Conservation (phyloP, 2,888 invertebrate genomes). For the Drosophila helvetica region DNA sequence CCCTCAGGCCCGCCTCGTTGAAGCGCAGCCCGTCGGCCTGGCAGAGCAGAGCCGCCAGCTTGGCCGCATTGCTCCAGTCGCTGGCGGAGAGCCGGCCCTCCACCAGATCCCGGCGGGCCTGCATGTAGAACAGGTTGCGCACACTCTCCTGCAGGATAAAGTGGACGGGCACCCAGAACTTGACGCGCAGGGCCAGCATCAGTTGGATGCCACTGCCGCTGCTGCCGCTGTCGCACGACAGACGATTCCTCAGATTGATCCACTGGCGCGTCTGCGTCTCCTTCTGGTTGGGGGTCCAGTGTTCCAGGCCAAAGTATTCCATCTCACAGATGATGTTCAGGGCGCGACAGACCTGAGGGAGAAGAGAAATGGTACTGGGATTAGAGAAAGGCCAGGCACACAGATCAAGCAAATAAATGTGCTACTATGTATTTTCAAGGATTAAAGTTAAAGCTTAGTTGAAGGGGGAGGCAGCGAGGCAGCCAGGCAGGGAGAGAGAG, state of each 20-base stretch:
- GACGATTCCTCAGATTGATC: constrained; percentile 92
- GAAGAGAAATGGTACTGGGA: constrained; percentile 21
- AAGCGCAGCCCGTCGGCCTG: constrained; percentile 85
- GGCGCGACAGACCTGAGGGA: constrained; percentile 90
- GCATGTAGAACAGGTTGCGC: constrained; percentile 92
- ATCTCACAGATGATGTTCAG: constrained; percentile 92
- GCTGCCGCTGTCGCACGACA: constrained; percentile 81
- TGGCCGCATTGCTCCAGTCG: constrained; percentile 88
- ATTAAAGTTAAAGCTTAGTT: constrained; percentile 21
- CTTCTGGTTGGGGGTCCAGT: constrained; percentile 83
- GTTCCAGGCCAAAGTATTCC: constrained; percentile 94
- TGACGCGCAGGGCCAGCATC: constrained; percentile 86
- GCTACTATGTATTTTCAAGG: background rate
- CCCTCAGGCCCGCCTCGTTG: constrained; percentile 77
- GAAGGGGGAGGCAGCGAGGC: too few species aligned
- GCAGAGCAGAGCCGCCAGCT: constrained; percentile 90
- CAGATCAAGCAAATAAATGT: background rate
- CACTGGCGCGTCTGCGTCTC: constrained; percentile 91
- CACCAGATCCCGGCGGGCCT: constrained; percentile 90
- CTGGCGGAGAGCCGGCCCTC: constrained; percentile 90
- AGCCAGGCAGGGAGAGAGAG: background rate
- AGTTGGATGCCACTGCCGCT: constrained; percentile 79
- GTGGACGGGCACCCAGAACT: constrained; percentile 96
- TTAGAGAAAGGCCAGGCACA: background rate
- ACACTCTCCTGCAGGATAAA: constrained; percentile 93